Conservation (phyloP, 2,888 invertebrate genomes). For the Minunthozetes semirufus region DNA sequence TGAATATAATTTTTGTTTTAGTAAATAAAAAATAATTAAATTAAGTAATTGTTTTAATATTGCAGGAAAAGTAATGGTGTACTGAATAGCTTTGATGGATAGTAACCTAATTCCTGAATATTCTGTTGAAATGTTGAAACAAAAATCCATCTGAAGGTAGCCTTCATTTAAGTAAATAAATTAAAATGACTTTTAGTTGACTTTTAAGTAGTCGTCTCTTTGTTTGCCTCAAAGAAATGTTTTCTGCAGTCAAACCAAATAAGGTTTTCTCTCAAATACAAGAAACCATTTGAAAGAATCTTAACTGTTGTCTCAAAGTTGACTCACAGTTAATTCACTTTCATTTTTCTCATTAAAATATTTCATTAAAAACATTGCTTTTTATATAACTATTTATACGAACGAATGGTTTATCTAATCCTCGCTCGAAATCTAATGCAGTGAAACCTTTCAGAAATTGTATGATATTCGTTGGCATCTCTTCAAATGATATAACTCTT, state of each 20-base stretch:
- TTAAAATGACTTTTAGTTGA: neutral
- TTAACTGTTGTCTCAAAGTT: neutral
- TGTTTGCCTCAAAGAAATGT: neutral
- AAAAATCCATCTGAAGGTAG: neutral
- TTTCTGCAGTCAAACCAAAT: neutral
- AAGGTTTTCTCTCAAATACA: neutral
- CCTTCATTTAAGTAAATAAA: neutral
- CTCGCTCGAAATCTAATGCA: slow-evolving; percentile 2
- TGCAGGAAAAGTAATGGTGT: too few species aligned
- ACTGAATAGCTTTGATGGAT: too few species aligned
- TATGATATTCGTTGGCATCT: neutral
- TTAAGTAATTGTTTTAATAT: too few species aligned
- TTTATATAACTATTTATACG: neutral
- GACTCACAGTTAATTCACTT: too few species aligned
- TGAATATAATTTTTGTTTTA: too few species aligned
- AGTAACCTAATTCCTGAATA: too few species aligned
- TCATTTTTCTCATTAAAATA: neutral
- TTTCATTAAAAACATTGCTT: slow-evolving; percentile 3
- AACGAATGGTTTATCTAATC: slow-evolving; percentile 1
- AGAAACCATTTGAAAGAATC: neutral
- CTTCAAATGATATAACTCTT: neutral
- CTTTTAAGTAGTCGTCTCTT: neutral
- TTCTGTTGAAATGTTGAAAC: too few species aligned
- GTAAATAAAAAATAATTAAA: too few species aligned
- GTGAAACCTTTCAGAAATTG: neutral